Evolutionary conservation across 2,888 invertebrate genomes (phyloP), one percentile per base, ranked within the genome.

Genomic region (Hartigia nigra): DNA sequence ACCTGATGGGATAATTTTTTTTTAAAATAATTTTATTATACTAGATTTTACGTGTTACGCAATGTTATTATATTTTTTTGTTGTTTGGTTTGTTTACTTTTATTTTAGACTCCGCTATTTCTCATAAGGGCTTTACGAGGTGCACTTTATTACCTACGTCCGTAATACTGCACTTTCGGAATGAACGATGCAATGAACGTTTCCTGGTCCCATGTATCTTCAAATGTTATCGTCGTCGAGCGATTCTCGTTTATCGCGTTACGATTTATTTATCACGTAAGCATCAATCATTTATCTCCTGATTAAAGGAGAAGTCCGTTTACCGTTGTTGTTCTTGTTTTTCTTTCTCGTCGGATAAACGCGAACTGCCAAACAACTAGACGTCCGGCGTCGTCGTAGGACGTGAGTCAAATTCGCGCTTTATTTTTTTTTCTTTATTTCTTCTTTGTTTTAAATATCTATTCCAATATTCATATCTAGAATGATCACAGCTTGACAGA

Each of bases 401-500:
- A 0, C 55, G 55, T 55, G 55, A 55, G 55, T 55, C 55, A 55
- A 55, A 23, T 55, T 55, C 23, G 55, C 23, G 55, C 14, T 36
- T 75, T 14, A 2, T n/a, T 14, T 31, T 70, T 23, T 5, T 55
- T 31, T n/a, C 23, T 74, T 23, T 14, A n/a, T 14, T 77, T 34
- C 31, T 31, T 31, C 31, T 34, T 31, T n/a, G 74, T 74, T 77
- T 70, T 31, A 32, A 37, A 37, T 74, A 39, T 35, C 36, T 75
- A 55, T 37, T 79, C 80, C 82, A 83, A 87, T 82, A 85, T 81
- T 82, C 86, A 84, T 88, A 88, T 84, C 84, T 87, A 87, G 85
- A 85, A 83, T 88, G 86, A 90, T 90, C 90, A 90, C 90, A 90
- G 90, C 88, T 89, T 88, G 87, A 89, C 89, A 90, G 87, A 90